phyloP scores from a whole-genome alignment of 2,797 vertebrate genomes.

The Champsocephalus esox region DNA sequence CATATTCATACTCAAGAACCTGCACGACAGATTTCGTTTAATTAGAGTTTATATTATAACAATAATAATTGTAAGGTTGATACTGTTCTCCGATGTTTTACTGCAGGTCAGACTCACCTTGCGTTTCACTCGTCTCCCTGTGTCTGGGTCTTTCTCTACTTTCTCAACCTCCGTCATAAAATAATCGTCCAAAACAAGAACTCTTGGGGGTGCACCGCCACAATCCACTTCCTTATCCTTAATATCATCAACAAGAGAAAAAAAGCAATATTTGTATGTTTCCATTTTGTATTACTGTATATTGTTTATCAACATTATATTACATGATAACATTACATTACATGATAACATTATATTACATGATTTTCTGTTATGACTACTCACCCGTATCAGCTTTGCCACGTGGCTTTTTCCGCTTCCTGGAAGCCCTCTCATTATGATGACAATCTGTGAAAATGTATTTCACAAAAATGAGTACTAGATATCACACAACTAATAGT shows the following conservation, averaged over 20 bases:
- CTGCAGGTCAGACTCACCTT: constrained; percentile 84
- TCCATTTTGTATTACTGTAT: no score
- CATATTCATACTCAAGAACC: constrained; percentile 97
- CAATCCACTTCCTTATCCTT: constrained; percentile 99
- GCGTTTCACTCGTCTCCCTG: constrained; percentile 93
- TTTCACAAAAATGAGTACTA: constrained; percentile 4
- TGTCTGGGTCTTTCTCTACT: constrained; percentile 94
- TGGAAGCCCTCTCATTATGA: constrained; percentile 98
- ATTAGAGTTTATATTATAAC: background rate
- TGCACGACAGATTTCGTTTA: constrained; percentile 59
- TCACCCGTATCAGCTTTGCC: constrained; percentile 96
- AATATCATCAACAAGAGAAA: constrained; percentile 1
- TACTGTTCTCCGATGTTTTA: background rate
- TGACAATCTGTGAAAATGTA: constrained; percentile 89
- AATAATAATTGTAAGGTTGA: background rate
- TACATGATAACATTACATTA: background rate
- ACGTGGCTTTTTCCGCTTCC: constrained; percentile 98
- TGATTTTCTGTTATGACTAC: constrained; percentile 56
- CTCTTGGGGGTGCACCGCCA: constrained; percentile 96
- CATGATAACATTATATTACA: background rate
- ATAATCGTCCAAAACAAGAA: constrained; percentile 97
- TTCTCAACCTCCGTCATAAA: constrained; percentile 99
- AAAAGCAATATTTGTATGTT: background rate
- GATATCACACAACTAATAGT: background rate
- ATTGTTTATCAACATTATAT: background rate